These are phyloP conservation scores for Hydractinia symbiolongicarpus DNA, from an alignment of 30 jellyfish, hydroid and myxozoan species.

Conservation along the genomic window DNA sequence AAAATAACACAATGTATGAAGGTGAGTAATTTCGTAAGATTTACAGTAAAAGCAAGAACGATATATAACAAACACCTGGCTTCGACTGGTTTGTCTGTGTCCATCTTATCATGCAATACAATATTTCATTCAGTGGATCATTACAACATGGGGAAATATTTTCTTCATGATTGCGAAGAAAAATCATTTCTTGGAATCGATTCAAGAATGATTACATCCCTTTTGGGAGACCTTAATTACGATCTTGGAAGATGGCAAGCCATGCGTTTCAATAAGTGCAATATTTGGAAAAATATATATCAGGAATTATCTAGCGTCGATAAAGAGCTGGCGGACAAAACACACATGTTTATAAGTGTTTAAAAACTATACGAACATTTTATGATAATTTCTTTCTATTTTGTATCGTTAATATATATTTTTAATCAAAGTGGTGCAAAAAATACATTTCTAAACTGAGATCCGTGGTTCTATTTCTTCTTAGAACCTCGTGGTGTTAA, in stretches of 20 bases:
- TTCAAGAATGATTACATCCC: slow-evolving; percentile 17
- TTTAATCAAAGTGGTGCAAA: too few relatives aligned
- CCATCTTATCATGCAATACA: slow-evolving; percentile 19
- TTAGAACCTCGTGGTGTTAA: too few relatives aligned
- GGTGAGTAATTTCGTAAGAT: background rate
- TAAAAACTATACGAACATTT: background rate
- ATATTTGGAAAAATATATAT: slow-evolving; percentile 1
- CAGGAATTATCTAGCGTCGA: slow-evolving; percentile 1
- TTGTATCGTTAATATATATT: too few relatives aligned
- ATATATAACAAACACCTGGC: background rate
- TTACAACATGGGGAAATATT: slow-evolving; percentile 19
- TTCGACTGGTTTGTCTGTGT: slow-evolving; percentile 12
- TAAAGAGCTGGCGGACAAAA: slow-evolving; percentile 20
- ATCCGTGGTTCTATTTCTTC: too few relatives aligned
- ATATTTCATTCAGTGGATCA: slow-evolving; percentile 21
- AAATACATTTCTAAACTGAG: too few relatives aligned
- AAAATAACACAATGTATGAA: slow-evolving; percentile 1
- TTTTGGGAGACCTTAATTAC: slow-evolving; percentile 16
- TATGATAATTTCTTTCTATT: too few relatives aligned
- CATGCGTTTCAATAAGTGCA: slow-evolving; percentile 7
- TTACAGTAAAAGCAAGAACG: slow-evolving; percentile 18
- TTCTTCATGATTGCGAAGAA: background rate
- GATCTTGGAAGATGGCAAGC: slow-evolving; percentile 26
- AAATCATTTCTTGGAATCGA: slow-evolving; percentile 16
- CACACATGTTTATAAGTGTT: slow-evolving; percentile 19